Evolutionary conservation across 2,888 invertebrate genomes (phyloP).

Genomic region (Eilema depressum): DNA sequence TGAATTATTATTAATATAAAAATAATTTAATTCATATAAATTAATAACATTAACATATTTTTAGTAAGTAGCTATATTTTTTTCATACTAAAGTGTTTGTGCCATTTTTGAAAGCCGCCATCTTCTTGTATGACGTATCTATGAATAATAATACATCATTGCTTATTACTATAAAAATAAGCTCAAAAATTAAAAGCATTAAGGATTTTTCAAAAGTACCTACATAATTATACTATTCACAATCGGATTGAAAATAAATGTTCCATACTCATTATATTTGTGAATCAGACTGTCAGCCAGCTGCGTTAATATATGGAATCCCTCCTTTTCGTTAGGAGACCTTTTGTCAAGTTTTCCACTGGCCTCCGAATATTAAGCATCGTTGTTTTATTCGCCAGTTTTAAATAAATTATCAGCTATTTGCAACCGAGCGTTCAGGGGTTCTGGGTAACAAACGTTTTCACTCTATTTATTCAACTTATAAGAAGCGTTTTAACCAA

Average conservation of each 20-base stretch:
- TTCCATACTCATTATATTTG: slow-evolving; percentile 45
- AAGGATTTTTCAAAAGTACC: background rate
- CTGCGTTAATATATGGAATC: slow-evolving; percentile 36
- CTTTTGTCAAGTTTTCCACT: slow-evolving; percentile 29
- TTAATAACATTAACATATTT: too few species aligned
- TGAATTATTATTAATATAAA: too few species aligned
- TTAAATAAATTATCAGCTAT: slow-evolving; percentile 45
- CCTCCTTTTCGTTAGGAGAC: slow-evolving; percentile 26
- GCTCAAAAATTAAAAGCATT: background rate
- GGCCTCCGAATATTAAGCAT: slow-evolving; percentile 36
- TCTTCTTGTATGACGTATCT: too few species aligned
- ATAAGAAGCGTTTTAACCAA: slow-evolving; percentile 25
- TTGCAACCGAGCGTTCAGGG: slow-evolving; percentile 34
- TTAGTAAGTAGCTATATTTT: too few species aligned
- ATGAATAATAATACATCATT: too few species aligned
- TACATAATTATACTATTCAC: background rate
- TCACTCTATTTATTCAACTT: slow-evolving; percentile 34
- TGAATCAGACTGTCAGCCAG: slow-evolving; percentile 32
- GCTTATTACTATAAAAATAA: background rate
- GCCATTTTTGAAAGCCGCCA: too few species aligned
- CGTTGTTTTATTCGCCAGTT: slow-evolving; percentile 40
- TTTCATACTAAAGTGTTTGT: too few species aligned
- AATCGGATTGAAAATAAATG: slow-evolving; percentile 28
- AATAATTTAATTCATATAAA: too few species aligned
- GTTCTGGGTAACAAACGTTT: slow-evolving; percentile 18